Percentiles rank a stretch among this genome's conserved stretches.
These are phyloP conservation scores for Acrocyrtus sp. DNA, from an alignment of 2,888 invertebrate species.

Conservation along the genomic window DNA sequence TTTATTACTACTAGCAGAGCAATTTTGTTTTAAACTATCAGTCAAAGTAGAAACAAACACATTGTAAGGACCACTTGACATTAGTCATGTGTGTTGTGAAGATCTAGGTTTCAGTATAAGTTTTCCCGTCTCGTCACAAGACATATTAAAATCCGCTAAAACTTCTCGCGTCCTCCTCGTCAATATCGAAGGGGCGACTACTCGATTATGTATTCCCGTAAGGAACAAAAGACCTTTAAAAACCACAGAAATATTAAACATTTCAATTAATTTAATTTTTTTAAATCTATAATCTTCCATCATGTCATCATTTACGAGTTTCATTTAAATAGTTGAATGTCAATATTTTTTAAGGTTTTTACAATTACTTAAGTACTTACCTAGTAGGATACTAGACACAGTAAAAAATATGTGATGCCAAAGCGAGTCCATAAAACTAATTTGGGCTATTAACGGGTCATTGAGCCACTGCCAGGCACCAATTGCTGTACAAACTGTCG, in stretches of 20 bases:
- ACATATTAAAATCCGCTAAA: slow-evolving; percentile 96
- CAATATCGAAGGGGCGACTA: slow-evolving; percentile 96
- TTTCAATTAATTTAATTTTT: neutral
- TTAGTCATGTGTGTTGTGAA: slow-evolving; percentile 64
- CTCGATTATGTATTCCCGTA: slow-evolving; percentile 93
- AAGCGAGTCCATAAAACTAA: slow-evolving; percentile 89
- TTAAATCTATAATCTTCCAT: too few relatives aligned
- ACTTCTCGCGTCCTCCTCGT: slow-evolving; percentile 91
- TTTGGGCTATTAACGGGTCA: slow-evolving; percentile 92
- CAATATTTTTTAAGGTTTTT: neutral
- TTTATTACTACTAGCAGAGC: neutral
- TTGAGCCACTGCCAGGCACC: slow-evolving; percentile 97
- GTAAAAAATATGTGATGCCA: slow-evolving; percentile 96
- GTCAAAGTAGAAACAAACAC: slow-evolving; percentile 17
- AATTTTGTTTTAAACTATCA: slow-evolving; percentile 10
- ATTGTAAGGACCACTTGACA: slow-evolving; percentile 11
- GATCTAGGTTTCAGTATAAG: slow-evolving; percentile 92
- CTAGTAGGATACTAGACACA: slow-evolving; percentile 82
- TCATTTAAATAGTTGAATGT: neutral
- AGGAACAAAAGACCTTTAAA: slow-evolving; percentile 83
- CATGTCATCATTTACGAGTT: too few relatives aligned
- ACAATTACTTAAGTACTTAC: slow-evolving; percentile 69
- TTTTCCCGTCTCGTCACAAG: slow-evolving; percentile 96
- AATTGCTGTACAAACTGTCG: slow-evolving; percentile 90
- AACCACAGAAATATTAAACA: too few relatives aligned